phyloP scores from a whole-genome alignment of 2,797 vertebrate genomes.

The Coccyzus lansbergi region DNA sequence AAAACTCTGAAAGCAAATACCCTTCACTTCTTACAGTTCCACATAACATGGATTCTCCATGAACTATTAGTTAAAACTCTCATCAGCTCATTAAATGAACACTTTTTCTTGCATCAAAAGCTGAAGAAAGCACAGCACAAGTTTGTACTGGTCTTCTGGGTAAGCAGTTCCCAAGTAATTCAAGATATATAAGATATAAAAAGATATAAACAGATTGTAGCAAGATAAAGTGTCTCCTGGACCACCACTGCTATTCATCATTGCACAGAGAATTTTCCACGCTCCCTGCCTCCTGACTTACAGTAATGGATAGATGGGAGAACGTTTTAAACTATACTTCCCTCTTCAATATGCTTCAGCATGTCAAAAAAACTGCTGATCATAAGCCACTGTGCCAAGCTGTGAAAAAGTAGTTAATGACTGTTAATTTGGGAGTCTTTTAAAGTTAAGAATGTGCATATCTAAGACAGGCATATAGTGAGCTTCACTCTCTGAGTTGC shows the following conservation, averaged over 20 bases:
- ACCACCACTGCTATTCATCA: not conserved
- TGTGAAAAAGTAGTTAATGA: not conserved
- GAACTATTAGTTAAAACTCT: not conserved
- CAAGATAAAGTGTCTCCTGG: not conserved
- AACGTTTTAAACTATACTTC: not conserved
- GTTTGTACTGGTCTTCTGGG: not conserved
- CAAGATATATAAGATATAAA: too few species aligned
- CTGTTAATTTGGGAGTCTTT: not conserved
- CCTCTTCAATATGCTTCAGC: not conserved
- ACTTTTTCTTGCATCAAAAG: not conserved
- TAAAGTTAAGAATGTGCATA: not conserved
- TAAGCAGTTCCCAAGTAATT: not conserved
- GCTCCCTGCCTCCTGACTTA: not conserved
- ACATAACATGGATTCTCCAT: rapidly evolving
- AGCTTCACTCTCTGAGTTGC: not conserved
- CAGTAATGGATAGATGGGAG: not conserved
- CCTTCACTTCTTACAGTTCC: not conserved
- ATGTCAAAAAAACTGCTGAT: not conserved
- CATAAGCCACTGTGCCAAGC: not conserved
- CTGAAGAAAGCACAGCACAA: not conserved
- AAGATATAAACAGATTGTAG: not conserved
- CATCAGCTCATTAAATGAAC: not conserved
- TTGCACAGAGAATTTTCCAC: rapidly evolving
- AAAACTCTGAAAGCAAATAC: not conserved
- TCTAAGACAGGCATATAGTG: not conserved